These are phyloP conservation scores for Tachina lurida DNA, from an alignment of 2,888 invertebrate genomes.

Conservation along the genomic window DNA sequence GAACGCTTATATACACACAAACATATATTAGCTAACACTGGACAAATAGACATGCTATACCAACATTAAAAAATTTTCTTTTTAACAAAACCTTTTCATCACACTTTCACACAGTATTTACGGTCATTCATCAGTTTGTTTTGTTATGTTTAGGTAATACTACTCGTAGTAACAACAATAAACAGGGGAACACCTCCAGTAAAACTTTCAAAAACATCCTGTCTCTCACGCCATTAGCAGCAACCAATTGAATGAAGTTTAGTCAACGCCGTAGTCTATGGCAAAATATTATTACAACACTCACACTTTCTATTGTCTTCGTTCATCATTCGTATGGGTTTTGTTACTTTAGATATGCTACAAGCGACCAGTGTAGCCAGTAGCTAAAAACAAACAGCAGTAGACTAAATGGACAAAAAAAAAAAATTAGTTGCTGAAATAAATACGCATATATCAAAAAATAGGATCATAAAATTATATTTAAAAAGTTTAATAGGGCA, in stretches of 20 bases:
- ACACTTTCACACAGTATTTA: constrained; percentile 44
- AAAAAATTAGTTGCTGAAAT: no score
- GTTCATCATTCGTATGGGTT: background rate
- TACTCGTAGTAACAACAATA: constrained; percentile 13
- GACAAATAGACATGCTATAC: constrained; percentile 42
- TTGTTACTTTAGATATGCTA: background rate
- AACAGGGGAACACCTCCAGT: constrained; percentile 5
- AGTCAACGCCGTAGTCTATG: constrained; percentile 39
- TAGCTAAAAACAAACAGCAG: no score
- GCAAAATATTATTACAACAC: background rate
- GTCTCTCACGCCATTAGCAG: background rate
- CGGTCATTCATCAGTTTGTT: constrained; percentile 32
- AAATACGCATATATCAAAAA: no score
- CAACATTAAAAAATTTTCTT: constrained; percentile 52
- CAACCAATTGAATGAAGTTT: constrained; percentile 35
- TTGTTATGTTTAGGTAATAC: constrained; percentile 20
- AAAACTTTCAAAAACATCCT: background rate
- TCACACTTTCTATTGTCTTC: no score
- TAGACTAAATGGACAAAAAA: no score
- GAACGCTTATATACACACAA: background rate
- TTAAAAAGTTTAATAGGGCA: no score
- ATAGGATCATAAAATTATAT: no score
- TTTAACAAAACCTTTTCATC: constrained; percentile 50
- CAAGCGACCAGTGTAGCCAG: background rate
- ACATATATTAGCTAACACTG: background rate